Evolutionary conservation across 1,140 invertebrate genomes (phyloP).

Genomic region (Ectropis grisescens): DNA sequence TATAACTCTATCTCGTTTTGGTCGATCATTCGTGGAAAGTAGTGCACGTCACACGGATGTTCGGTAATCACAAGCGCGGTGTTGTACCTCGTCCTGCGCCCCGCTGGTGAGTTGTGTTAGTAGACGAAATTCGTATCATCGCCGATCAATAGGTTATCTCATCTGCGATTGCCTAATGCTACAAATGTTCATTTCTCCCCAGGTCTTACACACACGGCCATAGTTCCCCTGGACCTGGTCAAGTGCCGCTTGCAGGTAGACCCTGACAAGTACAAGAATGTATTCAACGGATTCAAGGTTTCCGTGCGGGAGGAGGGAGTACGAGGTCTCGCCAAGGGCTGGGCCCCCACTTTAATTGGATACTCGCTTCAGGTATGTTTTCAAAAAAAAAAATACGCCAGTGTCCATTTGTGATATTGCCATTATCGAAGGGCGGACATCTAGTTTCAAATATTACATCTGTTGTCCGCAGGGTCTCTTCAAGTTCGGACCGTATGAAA

Average conservation of each 20-base stretch:
- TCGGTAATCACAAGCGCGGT: too few species aligned
- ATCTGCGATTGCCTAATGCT: too few species aligned
- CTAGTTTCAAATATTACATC: slow-evolving; percentile 15
- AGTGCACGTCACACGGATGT: too few species aligned
- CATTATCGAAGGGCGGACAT: slow-evolving; percentile 48
- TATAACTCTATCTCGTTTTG: too few species aligned
- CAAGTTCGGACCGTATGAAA: slow-evolving; percentile 92
- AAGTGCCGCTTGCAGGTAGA: slow-evolving; percentile 99
- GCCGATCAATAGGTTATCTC: too few species aligned
- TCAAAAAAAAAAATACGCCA: too few species aligned
- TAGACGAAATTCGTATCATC: too few species aligned
- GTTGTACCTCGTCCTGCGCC: too few species aligned
- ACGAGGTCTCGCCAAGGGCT: slow-evolving; percentile 91
- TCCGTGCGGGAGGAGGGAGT: slow-evolving; percentile 90
- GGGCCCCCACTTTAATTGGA: slow-evolving; percentile 98
- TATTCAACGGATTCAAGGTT: slow-evolving; percentile 90
- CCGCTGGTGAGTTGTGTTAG: too few species aligned
- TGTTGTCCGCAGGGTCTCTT: slow-evolving; percentile 72
- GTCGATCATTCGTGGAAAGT: too few species aligned
- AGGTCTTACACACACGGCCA: slow-evolving; percentile 82
- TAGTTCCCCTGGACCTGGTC: slow-evolving; percentile 97
- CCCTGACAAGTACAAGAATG: slow-evolving; percentile 93
- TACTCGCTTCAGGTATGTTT: slow-evolving; percentile 95
- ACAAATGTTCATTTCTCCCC: too few species aligned
- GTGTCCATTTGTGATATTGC: slow-evolving; percentile 33